Base-by-base conservation (phyloP, 1,140 invertebrate species). In the Diorhabda sublineata region DNA sequence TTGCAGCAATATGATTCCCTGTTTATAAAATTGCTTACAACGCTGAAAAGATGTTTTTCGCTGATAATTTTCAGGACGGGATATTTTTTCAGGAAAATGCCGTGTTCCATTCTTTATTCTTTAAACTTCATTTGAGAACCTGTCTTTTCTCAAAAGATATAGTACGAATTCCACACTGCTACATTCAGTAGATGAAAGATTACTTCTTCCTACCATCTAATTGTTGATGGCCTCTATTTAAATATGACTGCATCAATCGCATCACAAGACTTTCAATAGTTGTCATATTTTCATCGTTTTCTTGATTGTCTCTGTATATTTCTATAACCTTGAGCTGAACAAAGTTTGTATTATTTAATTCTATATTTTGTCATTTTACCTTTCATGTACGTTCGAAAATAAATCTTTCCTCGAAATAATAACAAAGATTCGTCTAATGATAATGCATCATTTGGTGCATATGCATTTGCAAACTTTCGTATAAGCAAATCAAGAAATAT, bases 361-460 rank as follows among this genome's bases (percentile, higher is more conserved):
- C 61, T 61, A 44, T 69, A 69, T 64, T 45, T 58, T n/a, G 67
- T 42, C 59, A 42, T 69, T 52, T 52, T 52, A 9, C 45, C 45
- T 52, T 69, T 69, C 4, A 69, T 64, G 52, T 69, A 69, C n/a
- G 9, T 8, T n/a, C 67, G 47, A 68, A 68, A 68, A 44, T 9
- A 8, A 52, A 68, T 42, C 26, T 59, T 61, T 45, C 60, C 67
- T 26, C 67, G 60, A 68, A 68, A 68, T 41, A 57, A 43, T 44
- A 68, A 57, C n/a, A 68, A 57, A 45, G 60, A 52, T 61, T 68
- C 61, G 47, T 63, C 61, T 57, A 68, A 57, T 56, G 67, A 68
- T 9, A 68, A 52, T 44, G 43, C 45, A n/a, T 68, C 45, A 45
- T 44, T 57, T 7, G 61, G 67, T 11, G n/a, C 42, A 63, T 63